Conservation (phyloP, 2,797 vertebrate genomes). For the Danio choprae region DNA sequence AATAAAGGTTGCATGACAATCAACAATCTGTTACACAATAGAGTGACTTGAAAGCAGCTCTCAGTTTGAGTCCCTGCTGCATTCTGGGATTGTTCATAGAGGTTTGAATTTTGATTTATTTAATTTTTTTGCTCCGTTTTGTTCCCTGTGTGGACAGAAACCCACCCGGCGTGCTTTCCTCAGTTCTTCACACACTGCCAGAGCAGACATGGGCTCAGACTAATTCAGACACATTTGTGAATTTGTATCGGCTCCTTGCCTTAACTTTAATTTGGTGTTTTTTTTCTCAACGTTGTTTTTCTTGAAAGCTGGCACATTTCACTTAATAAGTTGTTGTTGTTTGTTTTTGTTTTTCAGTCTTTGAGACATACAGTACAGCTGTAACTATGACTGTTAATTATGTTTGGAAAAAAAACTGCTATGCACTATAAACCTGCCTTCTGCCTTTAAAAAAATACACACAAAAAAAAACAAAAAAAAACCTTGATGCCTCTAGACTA, state of each 20-base stretch:
- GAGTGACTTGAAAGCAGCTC: neutral
- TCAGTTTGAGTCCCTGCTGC: neutral
- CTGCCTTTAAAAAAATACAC: slow-evolving; percentile 89
- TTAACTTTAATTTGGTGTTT: slow-evolving; percentile 65
- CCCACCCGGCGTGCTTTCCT: neutral
- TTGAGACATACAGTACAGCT: slow-evolving; percentile 66
- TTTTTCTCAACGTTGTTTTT: slow-evolving; percentile 56
- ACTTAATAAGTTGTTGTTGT: slow-evolving; percentile 53
- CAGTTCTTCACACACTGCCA: neutral
- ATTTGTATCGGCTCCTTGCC: slow-evolving; percentile 70
- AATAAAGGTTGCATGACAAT: slow-evolving; percentile 47
- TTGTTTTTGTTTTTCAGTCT: slow-evolving; percentile 61
- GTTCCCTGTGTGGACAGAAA: neutral
- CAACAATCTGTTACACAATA: slow-evolving; percentile 1
- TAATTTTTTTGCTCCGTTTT: no score
- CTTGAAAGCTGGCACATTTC: slow-evolving; percentile 68
- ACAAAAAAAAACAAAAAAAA: slow-evolving; percentile 64
- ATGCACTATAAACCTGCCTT: slow-evolving; percentile 92
- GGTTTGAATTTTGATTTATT: neutral
- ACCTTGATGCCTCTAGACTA: slow-evolving; percentile 95
- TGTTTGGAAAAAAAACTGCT: slow-evolving; percentile 79
- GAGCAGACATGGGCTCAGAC: slow-evolving; percentile 34
- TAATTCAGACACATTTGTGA: slow-evolving; percentile 60
- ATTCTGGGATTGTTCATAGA: slow-evolving; percentile 2
- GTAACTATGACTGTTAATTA: slow-evolving; percentile 77